Base-by-base conservation (phyloP, 2,113 vertebrate genomes). In the Connochaetes taurinus region DNA sequence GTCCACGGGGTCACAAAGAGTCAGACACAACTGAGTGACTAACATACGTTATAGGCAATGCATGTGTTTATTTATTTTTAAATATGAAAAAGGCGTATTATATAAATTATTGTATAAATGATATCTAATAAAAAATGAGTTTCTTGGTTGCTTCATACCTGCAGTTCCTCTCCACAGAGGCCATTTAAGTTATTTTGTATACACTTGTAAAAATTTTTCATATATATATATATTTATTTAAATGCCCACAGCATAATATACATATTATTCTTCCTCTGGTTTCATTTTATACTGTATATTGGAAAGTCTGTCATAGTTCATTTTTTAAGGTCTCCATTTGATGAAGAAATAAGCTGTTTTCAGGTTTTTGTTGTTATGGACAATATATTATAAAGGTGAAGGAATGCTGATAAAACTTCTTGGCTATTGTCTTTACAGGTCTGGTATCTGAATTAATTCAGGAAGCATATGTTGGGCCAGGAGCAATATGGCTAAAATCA, bases 401-500 rank as follows among this genome's bases (percentile, higher is more conserved):
- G 14, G 36, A 94, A 58, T 84, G 16, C 23, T 64, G 76, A 74
- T 62, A 91, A 91, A 82, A 91, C 21, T 33, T 12, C 10, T 45
- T 33, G 14, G 9, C 47, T 83, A 57, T 36, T 95, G 33, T 87
- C 91, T 93, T 95, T 94, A 90, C 36, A 89, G 52, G 21, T 86
- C 50, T 95, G 45, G 58, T 87, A 29, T 96, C 82, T 94, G 57
- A 91, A 87, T n/a, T 31, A 50, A 94, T 67, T 95, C 36, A 33
- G 7, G 85, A 85, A 86, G 43, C 85, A 95, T 52, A 33, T 94
- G 89, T 84, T 95, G 25, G 33, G 67, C 78, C 78, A 86, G 50
- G 23, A 86, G n/a, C 85, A 96, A 76, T 81, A 81, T 17, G 43
- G 31, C 53, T 90, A 87, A 91, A 95, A 96, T 62, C 31, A 96